These are phyloP conservation scores for Anguilla pacifica DNA, from an alignment of 2,797 vertebrate genomes.

Conservation along the genomic window DNA sequence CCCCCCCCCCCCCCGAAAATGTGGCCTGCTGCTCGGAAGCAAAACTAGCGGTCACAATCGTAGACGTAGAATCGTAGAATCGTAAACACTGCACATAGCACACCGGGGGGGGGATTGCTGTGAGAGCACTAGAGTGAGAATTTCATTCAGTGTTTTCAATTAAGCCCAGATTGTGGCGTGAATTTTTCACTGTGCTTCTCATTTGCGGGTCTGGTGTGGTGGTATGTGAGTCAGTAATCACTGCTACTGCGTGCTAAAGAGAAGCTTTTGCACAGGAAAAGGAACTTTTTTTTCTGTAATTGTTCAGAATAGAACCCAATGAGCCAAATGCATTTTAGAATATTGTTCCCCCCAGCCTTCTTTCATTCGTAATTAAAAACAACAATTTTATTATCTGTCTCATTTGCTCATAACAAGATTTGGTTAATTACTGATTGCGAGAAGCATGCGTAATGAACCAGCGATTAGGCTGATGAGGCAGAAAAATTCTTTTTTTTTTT, in stretches of 20 bases:
- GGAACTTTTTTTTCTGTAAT: not conserved
- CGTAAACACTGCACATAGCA: too few relatives aligned
- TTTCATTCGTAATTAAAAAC: not conserved
- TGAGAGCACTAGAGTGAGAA: not conserved
- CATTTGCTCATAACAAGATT: not conserved
- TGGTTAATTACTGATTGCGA: not conserved
- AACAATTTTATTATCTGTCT: not conserved
- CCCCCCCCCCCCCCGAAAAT: too few relatives aligned
- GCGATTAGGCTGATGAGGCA: not conserved
- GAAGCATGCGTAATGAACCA: not conserved
- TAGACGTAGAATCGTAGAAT: too few relatives aligned
- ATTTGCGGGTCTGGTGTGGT: not conserved
- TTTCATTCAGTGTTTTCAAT: not conserved
- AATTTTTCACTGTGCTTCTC: not conserved
- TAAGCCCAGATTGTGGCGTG: not conserved
- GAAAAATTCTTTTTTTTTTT: not conserved
- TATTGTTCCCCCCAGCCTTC: not conserved
- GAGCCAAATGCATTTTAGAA: not conserved
- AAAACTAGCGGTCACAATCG: not conserved
- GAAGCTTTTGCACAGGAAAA: not conserved
- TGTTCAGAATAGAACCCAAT: not conserved
- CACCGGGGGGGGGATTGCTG: not conserved
- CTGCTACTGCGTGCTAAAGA: not conserved
- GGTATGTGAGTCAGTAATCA: not conserved
- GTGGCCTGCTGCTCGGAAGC: too few relatives aligned